Evolutionary conservation across 2,797 vertebrate genomes (phyloP), one percentile per base, ranked within the genome.

Genomic region (Euphonia xanthogaster): DNA sequence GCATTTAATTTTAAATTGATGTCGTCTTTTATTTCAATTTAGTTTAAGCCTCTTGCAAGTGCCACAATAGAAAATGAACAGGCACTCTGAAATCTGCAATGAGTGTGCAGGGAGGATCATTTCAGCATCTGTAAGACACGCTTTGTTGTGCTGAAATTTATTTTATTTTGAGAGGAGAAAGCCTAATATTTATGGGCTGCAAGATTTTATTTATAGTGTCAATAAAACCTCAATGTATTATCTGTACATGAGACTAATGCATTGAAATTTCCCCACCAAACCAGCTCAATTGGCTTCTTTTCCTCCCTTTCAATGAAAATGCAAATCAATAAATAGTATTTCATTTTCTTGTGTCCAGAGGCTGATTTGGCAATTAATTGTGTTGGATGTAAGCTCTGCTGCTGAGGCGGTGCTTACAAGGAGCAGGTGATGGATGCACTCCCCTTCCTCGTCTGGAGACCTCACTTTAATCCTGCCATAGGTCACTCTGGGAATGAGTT

Each of bases 401-500:
- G 50, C 30, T 55, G 48, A 57, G 2, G 7, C 27, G 12, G 9
- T 60, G 25, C 23, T 45, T 28, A 6, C 22, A 48, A 61, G 45
- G 47, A 3, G 1, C 39, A 39, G 35, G 3, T 90, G 74, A 95
- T 90, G 73, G 71, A 92, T 89, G 42, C 9, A 9, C 24, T 89
- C 73, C 39, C 73, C 51, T 78, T 53, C 79, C 84, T 73, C 63
- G 92, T 81, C 78, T 84, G 80, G 47, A 88, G 82, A 84, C 66
- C 80, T 93, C 44, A 8, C 73, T 82, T 86, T 50, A 76, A 86
- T 70, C 57, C 77, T 85, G 72, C 44, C 77, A 23, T 40, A 67
- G 93, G 83, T 94, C 88, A 96, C 48, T 0, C n/a, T 90, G 86
- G 35, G 70, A 89, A 95, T 94, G 27, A 47, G 39, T 92, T 91